A percentile compares a stretch with the other conserved stretches of the same genome.
These are phyloP conservation scores for Grammomys surdaster DNA, from an alignment of 2,113 vertebrate genomes.

Conservation along the genomic window DNA sequence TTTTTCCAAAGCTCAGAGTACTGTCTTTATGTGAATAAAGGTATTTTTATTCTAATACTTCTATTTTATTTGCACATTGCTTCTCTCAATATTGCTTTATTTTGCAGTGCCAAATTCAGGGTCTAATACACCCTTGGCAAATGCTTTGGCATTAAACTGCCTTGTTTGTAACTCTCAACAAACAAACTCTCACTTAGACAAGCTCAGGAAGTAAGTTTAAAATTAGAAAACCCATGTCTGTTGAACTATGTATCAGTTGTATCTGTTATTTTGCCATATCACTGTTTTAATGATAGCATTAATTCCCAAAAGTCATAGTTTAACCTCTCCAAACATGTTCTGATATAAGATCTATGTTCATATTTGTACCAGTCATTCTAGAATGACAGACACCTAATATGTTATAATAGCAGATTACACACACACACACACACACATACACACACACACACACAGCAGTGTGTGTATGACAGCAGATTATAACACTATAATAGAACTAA, in stretches of 20 bases:
- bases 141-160: not conserved
- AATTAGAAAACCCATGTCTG: not conserved
- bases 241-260: not conserved
- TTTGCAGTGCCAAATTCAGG: not conserved
- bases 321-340: not conserved
- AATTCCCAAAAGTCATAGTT: not conserved
- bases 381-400: not conserved
- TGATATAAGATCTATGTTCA: not conserved
- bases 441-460: too few relatives aligned
- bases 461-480: not conserved
- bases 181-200: not conserved
- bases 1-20: not conserved
- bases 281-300: not conserved
- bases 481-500: not conserved
- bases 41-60: not conserved
- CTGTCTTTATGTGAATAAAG: not conserved
- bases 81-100: not conserved
- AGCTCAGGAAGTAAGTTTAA: not conserved
- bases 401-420: not conserved
- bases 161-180: not conserved
- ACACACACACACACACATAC: too few relatives aligned
- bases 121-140: not conserved
- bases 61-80: not conserved
- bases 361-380: not conserved
- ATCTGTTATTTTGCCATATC: not conserved